phyloP scores from a whole-genome alignment of 1,140 invertebrate genomes.

The Brachionus plicatilis region DNA sequence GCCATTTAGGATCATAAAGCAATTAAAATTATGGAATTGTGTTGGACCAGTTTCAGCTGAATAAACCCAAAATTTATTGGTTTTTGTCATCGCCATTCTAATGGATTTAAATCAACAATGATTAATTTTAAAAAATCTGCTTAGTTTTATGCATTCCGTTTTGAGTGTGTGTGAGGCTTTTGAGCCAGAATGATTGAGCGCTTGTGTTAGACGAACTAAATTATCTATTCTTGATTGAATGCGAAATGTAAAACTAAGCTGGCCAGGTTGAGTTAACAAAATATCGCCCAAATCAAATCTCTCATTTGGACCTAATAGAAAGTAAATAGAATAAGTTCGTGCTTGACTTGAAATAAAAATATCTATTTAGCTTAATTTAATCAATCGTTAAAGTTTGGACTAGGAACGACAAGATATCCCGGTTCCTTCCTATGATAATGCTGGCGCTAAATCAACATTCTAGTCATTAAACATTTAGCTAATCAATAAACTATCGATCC shows the following conservation, averaged over 20 bases:
- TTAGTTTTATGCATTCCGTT: background rate
- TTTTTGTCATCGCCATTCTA: background rate
- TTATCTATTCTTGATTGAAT: conserved; percentile 32
- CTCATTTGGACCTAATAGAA: conserved; percentile 17
- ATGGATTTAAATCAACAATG: background rate
- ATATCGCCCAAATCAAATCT: background rate
- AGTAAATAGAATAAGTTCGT: conserved; percentile 21
- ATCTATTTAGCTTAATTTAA: conserved; percentile 19
- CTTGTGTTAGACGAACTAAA: background rate
- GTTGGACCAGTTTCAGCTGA: background rate
- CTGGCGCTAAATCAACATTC: background rate
- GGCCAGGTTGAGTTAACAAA: conserved; percentile 3
- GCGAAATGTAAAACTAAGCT: background rate
- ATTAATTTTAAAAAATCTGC: background rate
- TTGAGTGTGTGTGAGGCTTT: background rate
- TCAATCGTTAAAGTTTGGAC: conserved; percentile 20
- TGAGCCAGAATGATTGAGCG: background rate
- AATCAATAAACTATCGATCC: conserved; percentile 27
- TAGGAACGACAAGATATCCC: conserved; percentile 9
- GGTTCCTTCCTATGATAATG: background rate
- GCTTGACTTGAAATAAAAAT: conserved; percentile 16
- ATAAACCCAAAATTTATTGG: background rate
- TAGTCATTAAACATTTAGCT: conserved; percentile 31
- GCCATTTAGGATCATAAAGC: background rate
- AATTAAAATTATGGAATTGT: background rate